Base-by-base conservation (phyloP, 2,888 invertebrate genomes). In the Chymomyza procnemis region DNA sequence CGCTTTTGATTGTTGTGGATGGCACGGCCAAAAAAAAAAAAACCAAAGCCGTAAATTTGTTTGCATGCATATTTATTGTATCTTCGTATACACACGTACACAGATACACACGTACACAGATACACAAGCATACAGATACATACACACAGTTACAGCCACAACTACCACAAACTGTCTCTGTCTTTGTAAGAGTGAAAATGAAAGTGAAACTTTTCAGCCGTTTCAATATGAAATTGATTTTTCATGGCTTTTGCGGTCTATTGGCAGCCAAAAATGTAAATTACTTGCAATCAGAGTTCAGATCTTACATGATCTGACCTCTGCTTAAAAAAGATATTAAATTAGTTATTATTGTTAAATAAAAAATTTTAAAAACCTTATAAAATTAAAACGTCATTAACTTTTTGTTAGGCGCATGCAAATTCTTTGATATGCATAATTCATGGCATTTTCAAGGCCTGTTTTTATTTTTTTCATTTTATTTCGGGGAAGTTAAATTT, bases 171-270 rank as follows among this genome's bases (percentile, higher is more conserved):
- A n/a, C n/a, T n/a, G 26, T 56, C 0, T 56, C 14, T 22, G 22
- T 26, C 26, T 26, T 26, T 26, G n/a, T 8, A 26, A 52, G 61
- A 54, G 54, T 61, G 52, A 57, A 64, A 64, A 56, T 64, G 63
- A 64, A 64, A 64, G 63, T 64, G 63, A 64, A 64, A 64, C 63
- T 64, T 18, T 57, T 62, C 26, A 56, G 46, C 59, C 61, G 59
- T 4, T 8, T 62, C 61, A 70, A 59, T 69, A 65, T 65, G 54
- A 52, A 62, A 58, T 63, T 47, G 62, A 61, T 61, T 48, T 61
- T 48, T 46, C 66, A 66, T 61, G 61, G 56, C 58, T 26, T 59
- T 34, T 64, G 34, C 54, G 54, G 21, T 54, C 22, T 21, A 54
- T 54, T 54, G 54, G 22, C 12, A 41, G 34, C 34, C 2, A 41